Percentiles rank a stretch among this genome's conserved stretches.
These are phyloP conservation scores for Xenops minutus DNA, from an alignment of 2,797 vertebrate genomes.

Conservation along the genomic window DNA sequence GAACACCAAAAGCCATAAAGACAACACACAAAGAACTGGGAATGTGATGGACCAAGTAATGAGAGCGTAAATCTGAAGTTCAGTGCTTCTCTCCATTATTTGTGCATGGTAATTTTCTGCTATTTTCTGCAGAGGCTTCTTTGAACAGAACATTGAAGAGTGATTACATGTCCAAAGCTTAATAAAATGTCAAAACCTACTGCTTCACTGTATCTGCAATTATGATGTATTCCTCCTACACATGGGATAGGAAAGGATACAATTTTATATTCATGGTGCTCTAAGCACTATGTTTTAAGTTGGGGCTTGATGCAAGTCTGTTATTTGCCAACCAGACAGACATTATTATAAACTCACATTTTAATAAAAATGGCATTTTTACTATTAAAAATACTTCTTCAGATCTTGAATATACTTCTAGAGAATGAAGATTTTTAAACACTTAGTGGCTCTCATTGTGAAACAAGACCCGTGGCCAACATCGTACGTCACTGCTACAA, in stretches of 20 bases:
- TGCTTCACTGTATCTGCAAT: slow-evolving; percentile 17
- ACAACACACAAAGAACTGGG: neutral
- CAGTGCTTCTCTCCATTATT: neutral
- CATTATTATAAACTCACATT: neutral
- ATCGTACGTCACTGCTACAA: neutral
- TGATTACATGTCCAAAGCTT: slow-evolving; percentile 41
- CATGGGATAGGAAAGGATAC: neutral
- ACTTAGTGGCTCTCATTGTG: neutral
- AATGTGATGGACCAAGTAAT: neutral
- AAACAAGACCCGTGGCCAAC: neutral
- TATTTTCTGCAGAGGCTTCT: slow-evolving; percentile 41
- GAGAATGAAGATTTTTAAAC: neutral
- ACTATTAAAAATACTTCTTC: neutral
- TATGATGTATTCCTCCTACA: slow-evolving; percentile 39
- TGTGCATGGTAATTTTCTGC: slow-evolving; percentile 30
- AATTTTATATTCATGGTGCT: neutral
- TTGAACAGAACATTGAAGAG: slow-evolving; percentile 28
- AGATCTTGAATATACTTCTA: neutral
- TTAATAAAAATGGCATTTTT: neutral
- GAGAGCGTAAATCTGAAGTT: neutral
- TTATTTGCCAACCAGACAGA: slow-evolving; percentile 8
- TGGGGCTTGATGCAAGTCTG: neutral
- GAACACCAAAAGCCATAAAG: slow-evolving; percentile 13
- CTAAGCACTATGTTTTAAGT: neutral
- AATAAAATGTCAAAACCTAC: slow-evolving; percentile 54